Evolutionary conservation across 1,140 invertebrate genomes (phyloP).

Genomic region (Aricia agestis): DNA sequence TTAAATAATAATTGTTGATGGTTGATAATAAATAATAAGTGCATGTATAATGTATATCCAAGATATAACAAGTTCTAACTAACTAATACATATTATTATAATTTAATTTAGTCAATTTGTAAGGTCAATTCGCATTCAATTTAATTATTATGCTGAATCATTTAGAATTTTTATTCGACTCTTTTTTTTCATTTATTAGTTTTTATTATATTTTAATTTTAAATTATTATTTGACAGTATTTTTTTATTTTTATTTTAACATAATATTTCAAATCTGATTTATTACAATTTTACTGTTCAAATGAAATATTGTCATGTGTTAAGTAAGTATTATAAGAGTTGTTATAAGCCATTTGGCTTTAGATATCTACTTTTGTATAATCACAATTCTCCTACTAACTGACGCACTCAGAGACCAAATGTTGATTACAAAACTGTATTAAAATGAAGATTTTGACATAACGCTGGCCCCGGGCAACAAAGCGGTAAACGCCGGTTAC

Average conservation of each 20-base stretch:
- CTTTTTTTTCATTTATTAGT: not conserved
- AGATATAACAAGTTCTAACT: not conserved
- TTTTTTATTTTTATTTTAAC: not conserved
- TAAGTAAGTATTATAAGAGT: not conserved
- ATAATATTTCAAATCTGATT: not conserved
- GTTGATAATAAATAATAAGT: slow-evolving; percentile 46
- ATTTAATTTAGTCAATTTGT: not conserved
- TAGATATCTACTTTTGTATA: not conserved
- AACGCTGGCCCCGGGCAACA: too few relatives aligned
- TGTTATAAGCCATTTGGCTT: not conserved
- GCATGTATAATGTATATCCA: not conserved
- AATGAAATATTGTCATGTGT: not conserved
- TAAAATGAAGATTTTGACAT: too few relatives aligned
- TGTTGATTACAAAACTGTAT: too few relatives aligned
- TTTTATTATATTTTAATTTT: too few relatives aligned
- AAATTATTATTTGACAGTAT: too few relatives aligned
- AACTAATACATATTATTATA: not conserved
- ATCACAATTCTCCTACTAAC: not conserved
- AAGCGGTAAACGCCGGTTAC: too few relatives aligned
- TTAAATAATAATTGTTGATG: slow-evolving; percentile 60
- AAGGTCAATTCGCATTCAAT: not conserved
- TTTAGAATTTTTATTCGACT: not conserved
- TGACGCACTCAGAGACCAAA: too few relatives aligned
- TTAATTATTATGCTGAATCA: not conserved
- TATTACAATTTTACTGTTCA: not conserved